Percentiles rank a stretch among this genome's conserved stretches.
Evolutionary conservation across 2,113 vertebrate genomes (phyloP).

Genomic region (Pampusana beccarii): DNA sequence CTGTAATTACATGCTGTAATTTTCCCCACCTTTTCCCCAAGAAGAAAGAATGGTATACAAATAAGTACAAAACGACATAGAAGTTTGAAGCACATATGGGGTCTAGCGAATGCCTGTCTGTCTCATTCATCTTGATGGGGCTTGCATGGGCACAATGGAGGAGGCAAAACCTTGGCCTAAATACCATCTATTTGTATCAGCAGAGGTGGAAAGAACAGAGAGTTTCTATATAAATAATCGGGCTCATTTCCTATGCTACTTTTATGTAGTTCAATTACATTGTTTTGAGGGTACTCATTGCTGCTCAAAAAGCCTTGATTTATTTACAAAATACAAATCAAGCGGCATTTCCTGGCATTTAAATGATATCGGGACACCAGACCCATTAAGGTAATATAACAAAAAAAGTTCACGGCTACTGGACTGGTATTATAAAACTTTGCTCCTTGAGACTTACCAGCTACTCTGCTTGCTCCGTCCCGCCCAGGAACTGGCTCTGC

Average conservation of each 20-base stretch:
- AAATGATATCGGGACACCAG: neutral
- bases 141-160: neutral
- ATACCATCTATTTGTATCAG: neutral
- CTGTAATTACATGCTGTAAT: neutral
- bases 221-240: neutral
- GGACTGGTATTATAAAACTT: slow-evolving; percentile 48
- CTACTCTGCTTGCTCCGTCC: slow-evolving; percentile 75
- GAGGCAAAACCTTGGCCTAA: neutral
- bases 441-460: slow-evolving; percentile 82
- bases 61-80: neutral
- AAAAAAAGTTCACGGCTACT: slow-evolving; percentile 41
- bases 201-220: neutral
- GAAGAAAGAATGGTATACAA: neutral
- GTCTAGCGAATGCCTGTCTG: neutral
- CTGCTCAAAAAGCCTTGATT: slow-evolving; percentile 27
- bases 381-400: slow-evolving; percentile 25
- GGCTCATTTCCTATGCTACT: neutral
- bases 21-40: neutral
- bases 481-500: slow-evolving; percentile 73
- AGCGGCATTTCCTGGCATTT: slow-evolving; percentile 30
- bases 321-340: neutral
- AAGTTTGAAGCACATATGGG: neutral
- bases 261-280: neutral
- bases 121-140: neutral
- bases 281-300: neutral